Evolutionary conservation across 2,113 vertebrate species (phyloP).

Genomic region (Lanius ludovicianus): DNA sequence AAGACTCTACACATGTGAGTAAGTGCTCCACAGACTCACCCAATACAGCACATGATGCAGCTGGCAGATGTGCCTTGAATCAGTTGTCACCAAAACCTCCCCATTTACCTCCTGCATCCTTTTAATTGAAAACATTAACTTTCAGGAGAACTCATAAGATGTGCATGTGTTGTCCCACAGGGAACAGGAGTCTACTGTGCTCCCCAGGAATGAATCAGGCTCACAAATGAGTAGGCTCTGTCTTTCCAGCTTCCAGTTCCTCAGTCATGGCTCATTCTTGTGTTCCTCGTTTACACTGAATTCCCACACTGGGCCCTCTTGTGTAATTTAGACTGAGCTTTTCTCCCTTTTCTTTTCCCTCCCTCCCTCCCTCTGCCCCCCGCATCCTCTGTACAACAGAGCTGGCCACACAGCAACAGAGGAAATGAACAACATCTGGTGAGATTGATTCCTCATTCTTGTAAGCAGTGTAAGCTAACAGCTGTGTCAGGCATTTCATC

Average conservation of each 20-base stretch:
- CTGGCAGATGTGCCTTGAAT: constrained; percentile 7
- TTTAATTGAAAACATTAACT: constrained; percentile 16
- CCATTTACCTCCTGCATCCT: neutral
- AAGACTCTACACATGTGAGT: neutral
- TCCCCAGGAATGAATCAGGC: neutral
- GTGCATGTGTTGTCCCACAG: neutral
- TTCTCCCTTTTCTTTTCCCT: constrained; percentile 31
- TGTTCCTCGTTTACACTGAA: neutral
- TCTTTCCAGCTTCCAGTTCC: constrained; percentile 3
- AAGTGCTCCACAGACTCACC: neutral
- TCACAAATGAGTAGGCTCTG: neutral
- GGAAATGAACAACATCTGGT: constrained; percentile 66
- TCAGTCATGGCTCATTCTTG: neutral
- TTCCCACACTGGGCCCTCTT: constrained; percentile 62
- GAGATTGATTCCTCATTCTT: constrained; percentile 57
- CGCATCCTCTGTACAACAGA: constrained; percentile 51
- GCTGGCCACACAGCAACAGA: constrained; percentile 73
- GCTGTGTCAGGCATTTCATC: constrained; percentile 65
- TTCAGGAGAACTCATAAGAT: neutral
- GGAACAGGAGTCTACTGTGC: neutral
- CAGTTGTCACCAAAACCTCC: neutral
- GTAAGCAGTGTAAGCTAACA: constrained; percentile 51
- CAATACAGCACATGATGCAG: neutral
- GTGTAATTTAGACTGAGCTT: constrained; percentile 33
- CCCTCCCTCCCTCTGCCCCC: neutral